Conservation (phyloP, 2,113 vertebrate genomes). For the Tiliqua scincoides region DNA sequence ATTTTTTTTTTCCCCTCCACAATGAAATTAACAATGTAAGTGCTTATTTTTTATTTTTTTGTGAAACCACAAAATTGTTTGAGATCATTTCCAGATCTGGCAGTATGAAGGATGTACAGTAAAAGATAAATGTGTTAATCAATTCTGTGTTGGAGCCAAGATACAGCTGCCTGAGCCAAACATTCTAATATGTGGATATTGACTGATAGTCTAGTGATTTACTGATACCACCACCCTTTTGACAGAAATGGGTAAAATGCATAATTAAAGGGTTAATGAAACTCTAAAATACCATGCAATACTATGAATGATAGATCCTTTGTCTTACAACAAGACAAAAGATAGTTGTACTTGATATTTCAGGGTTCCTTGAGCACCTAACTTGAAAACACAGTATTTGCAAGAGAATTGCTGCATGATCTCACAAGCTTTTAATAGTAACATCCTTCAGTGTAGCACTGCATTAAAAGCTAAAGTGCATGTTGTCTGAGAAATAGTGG, state of each 20-base stretch:
- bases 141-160: background rate
- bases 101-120: background rate
- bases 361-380: background rate
- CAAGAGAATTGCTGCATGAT: background rate
- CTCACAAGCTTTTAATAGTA: slow-evolving; percentile 4
- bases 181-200: background rate
- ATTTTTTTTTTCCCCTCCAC: too few species aligned
- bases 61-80: background rate
- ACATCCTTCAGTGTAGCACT: background rate
- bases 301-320: background rate
- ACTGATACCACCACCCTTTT: background rate
- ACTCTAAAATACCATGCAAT: background rate
- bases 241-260: background rate
- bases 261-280: background rate
- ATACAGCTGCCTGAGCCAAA: background rate
- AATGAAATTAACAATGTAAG: too few species aligned
- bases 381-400: background rate
- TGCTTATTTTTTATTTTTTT: too few species aligned
- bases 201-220: background rate
- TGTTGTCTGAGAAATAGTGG: background rate
- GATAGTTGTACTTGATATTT: background rate
- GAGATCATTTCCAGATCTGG: background rate
- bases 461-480: background rate
- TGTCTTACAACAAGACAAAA: background rate
- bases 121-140: background rate